Conservation (phyloP, 2,797 vertebrate genomes). For the Sebastolobus altivelis region DNA sequence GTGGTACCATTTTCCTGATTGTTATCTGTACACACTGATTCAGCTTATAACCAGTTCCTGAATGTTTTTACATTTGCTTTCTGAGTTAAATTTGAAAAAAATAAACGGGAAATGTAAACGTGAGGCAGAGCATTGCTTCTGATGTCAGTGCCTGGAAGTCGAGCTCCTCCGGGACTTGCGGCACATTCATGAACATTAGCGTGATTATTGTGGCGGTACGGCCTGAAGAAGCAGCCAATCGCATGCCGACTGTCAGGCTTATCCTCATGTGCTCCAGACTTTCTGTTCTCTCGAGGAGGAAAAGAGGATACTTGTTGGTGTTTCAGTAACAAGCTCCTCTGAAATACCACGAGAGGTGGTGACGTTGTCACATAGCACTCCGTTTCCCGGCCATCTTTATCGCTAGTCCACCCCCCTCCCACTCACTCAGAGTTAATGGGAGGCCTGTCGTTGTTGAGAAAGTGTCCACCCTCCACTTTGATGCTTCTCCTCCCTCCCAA, state of each 20-base stretch:
- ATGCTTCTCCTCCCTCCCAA: conserved; percentile 23
- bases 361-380: conserved; percentile 8
- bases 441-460: conserved; percentile 20
- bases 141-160: conserved; percentile 30
- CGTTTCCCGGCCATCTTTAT: conserved; percentile 9
- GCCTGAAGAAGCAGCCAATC: conserved; percentile 21
- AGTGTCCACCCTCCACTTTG: conserved; percentile 26
- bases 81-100: too few species aligned
- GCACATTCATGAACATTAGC: conserved; percentile 40
- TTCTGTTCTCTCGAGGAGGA: not conserved
- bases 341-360: not conserved
- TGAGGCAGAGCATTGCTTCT: conserved; percentile 11
- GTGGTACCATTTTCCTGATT: not conserved
- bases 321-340: not conserved
- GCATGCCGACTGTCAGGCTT: conserved; percentile 16
- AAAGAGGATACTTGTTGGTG: not conserved
- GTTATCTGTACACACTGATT: not conserved
- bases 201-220: conserved; percentile 6
- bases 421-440: conserved; percentile 34
- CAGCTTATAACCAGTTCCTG: not conserved
- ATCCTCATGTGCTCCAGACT: not conserved
- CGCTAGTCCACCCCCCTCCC: conserved; percentile 8
- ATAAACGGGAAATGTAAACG: conserved; percentile 32
- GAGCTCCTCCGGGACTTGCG: conserved; percentile 35
- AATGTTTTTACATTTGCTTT: too few species aligned